These are phyloP conservation scores for Andricus quercusramuli DNA, from an alignment of 2,888 invertebrate genomes.

Conservation along the genomic window DNA sequence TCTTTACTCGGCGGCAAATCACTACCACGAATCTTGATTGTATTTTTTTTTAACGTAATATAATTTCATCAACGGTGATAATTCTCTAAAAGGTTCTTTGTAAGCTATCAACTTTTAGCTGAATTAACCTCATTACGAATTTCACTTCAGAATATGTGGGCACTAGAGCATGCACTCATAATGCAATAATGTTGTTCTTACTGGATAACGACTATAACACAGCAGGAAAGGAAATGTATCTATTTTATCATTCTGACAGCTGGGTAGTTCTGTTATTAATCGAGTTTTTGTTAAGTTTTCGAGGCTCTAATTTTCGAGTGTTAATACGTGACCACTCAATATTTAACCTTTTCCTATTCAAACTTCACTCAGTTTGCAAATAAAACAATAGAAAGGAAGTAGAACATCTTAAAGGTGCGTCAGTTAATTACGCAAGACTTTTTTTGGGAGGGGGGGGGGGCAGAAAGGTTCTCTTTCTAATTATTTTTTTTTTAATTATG, in stretches of 20 bases:
- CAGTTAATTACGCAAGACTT: no score
- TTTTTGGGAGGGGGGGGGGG: no score
- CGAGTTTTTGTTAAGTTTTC: slow-evolving; percentile 2
- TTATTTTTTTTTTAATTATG: no score
- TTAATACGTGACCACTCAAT: neutral
- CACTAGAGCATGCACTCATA: slow-evolving; percentile 15
- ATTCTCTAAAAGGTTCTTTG: neutral
- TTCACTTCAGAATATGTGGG: neutral
- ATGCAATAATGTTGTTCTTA: slow-evolving; percentile 35
- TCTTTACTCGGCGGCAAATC: neutral
- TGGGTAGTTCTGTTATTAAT: neutral
- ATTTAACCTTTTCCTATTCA: neutral
- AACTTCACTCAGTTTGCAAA: neutral
- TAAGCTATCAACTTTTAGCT: neutral
- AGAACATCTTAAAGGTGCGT: no score
- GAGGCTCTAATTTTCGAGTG: neutral
- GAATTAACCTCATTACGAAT: slow-evolving; percentile 21
- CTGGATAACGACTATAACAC: neutral
- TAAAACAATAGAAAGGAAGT: neutral
- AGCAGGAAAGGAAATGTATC: slow-evolving; percentile 15
- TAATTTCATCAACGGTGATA: neutral
- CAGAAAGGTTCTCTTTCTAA: no score
- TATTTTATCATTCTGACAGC: neutral
- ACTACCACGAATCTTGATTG: neutral
- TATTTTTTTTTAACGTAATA: neutral